Conservation (phyloP, 2,888 invertebrate genomes). For the Cantharis rufa region DNA sequence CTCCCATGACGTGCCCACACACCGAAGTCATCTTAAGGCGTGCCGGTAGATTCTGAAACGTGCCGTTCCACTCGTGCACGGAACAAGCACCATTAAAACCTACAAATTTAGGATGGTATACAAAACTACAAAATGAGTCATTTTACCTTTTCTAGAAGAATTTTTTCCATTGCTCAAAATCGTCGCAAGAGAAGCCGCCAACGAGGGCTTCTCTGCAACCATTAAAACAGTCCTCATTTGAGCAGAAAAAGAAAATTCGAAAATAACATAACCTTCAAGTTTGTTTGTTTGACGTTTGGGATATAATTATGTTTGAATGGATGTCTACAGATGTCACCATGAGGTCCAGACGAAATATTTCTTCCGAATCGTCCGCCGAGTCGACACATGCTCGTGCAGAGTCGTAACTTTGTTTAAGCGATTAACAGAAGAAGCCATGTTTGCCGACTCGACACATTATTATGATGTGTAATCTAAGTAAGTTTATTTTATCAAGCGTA, state of each 20-base stretch:
- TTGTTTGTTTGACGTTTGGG: not conserved
- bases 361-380: too few species aligned
- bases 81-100: constrained; percentile 90
- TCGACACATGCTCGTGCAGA: too few species aligned
- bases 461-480: too few species aligned
- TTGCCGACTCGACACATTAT: too few species aligned
- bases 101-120: constrained; percentile 45
- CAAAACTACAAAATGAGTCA: constrained; percentile 3
- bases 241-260: not conserved
- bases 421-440: too few species aligned
- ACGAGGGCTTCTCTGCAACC: constrained; percentile 99
- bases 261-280: not conserved
- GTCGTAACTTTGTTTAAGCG: too few species aligned
- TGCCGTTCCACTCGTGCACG: constrained; percentile 92
- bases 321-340: not conserved
- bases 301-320: not conserved
- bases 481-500: too few species aligned
- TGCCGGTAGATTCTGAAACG: constrained; percentile 72
- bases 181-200: constrained; percentile 91
- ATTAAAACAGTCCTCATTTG: constrained; percentile 86
- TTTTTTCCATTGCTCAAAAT: constrained; percentile 89
- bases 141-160: constrained; percentile 73
- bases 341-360: too few species aligned
- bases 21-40: constrained; percentile 96
- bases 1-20: constrained; percentile 96